Evolutionary conservation across 2,888 invertebrate species (phyloP), one percentile per base, ranked within the genome.

Genomic region (Sarcophaga subvicina): DNA sequence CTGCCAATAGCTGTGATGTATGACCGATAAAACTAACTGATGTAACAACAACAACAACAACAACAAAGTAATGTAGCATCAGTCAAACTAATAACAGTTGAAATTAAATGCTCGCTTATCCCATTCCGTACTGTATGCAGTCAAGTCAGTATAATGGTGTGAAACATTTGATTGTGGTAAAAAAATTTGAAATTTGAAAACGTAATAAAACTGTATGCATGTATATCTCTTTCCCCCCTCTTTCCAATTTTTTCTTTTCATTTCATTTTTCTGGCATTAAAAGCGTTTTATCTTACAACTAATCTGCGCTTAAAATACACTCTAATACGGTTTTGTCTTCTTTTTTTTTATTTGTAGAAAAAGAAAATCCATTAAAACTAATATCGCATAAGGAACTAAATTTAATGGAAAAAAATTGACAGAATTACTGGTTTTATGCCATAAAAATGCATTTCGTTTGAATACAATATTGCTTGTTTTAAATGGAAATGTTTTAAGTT

Each of bases 311-410:
- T 70, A 20, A 67, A 79, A 47, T 27, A 62, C 14, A 67, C 37
- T 69, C 63, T 20, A 62, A 17, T 20, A 20, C 1, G 1, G 1
- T 45, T 22, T 62, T 27, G 60, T 54, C 22, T 22, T 37, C 8
- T 37, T 37, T 37, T 37, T 10, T 37, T 37, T 37, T 10, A 37
- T 37, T 37, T 73, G 49, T 54, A 73, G 66, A 66, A 17, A 67
- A 27, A 45, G 17, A 60, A 76, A 54, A 27, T 70, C 37, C 63
- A 76, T 54, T 59, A 82, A 76, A 63, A 71, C 77, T 64, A 76
- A 82, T 71, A 71, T 82, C 81, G 37, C 54, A 82, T 64, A 71
- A 76, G 81, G 81, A 82, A 82, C 75, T 49, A 62, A 67, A 25
- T 75, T 45, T 60, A 63, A 63, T 63, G 1, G 4, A 14, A 14